A percentile compares a stretch with the other conserved stretches of the same genome.
phyloP scores from a whole-genome alignment of 1,140 invertebrate species.

The Drosophila neocordata region DNA sequence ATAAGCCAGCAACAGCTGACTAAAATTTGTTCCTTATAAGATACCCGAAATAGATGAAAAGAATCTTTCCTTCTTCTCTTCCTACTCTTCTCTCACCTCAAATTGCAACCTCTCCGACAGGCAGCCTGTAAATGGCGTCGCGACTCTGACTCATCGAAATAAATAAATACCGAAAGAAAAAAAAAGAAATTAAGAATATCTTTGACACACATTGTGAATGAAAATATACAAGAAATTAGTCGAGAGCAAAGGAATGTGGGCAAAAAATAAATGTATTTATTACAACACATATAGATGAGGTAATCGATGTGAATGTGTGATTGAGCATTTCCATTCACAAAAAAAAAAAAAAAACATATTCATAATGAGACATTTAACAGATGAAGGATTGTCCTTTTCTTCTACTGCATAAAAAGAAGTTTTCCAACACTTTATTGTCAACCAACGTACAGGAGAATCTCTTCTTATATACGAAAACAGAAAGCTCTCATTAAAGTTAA shows the following conservation, averaged over 20 bases:
- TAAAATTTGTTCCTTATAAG: conserved; percentile 42
- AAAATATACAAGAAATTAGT: conserved; percentile 30
- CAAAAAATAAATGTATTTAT: conserved; percentile 29
- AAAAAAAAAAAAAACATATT: too few relatives aligned
- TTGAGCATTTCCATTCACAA: background rate
- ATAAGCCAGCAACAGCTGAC: conserved; percentile 3
- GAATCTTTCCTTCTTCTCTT: conserved; percentile 25
- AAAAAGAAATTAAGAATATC: conserved; percentile 17
- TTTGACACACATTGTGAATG: conserved; percentile 49
- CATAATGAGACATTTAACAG: too few relatives aligned
- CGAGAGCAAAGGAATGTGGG: conserved; percentile 19
- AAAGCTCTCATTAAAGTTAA: too few relatives aligned
- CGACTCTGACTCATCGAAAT: conserved; percentile 40
- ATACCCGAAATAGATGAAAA: conserved; percentile 55
- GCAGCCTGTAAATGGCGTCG: conserved; percentile 44
- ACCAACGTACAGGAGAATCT: too few relatives aligned
- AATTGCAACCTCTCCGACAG: conserved; percentile 20
- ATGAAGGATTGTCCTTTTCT: too few relatives aligned
- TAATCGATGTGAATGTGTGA: background rate
- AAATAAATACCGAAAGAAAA: conserved; percentile 21
- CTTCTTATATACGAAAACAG: too few relatives aligned
- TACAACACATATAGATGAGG: conserved; percentile 34
- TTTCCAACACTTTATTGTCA: too few relatives aligned
- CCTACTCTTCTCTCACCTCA: too few relatives aligned
- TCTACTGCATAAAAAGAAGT: too few relatives aligned